phyloP scores from a whole-genome alignment of 1,140 invertebrate genomes.

The Latrodectus geometricus region DNA sequence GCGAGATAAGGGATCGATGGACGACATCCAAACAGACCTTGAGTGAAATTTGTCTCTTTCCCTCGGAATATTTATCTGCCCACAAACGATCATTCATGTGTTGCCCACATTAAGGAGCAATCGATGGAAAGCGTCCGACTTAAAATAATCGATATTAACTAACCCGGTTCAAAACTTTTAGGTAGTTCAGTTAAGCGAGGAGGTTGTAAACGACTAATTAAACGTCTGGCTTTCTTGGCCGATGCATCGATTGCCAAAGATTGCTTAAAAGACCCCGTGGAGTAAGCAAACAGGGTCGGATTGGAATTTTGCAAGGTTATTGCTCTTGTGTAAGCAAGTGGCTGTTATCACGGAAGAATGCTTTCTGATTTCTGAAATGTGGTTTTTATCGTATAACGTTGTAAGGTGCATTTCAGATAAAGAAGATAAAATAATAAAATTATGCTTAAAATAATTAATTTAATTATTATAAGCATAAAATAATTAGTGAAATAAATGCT shows the following conservation, averaged over 20 bases:
- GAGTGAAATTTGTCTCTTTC: background rate
- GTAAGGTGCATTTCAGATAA: too few relatives aligned
- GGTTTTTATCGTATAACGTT: background rate
- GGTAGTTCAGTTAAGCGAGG: constrained; percentile 31
- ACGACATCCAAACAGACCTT: background rate
- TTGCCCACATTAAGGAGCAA: constrained; percentile 5
- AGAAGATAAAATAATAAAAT: too few relatives aligned
- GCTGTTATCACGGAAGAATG: constrained; percentile 8
- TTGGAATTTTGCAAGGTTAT: constrained; percentile 28
- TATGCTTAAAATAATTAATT: too few relatives aligned
- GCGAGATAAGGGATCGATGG: background rate
- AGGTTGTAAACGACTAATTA: constrained; percentile 53
- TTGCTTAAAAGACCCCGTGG: constrained; percentile 2
- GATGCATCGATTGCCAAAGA: constrained; percentile 14
- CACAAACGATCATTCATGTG: constrained; percentile 43
- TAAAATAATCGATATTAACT: constrained; percentile 38
- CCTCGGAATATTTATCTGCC: constrained; percentile 21
- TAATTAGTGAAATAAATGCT: too few relatives aligned
- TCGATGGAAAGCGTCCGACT: constrained; percentile 9
- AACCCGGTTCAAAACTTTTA: constrained; percentile 32
- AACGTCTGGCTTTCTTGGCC: constrained; percentile 16
- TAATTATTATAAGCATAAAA: too few relatives aligned
- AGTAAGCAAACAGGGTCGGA: background rate
- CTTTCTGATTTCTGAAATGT: background rate
- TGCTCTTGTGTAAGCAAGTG: constrained; percentile 40